Evolutionary conservation across 2,113 vertebrate species (phyloP), one percentile per base, ranked within the genome.

Genomic region (Eleginops maclovinus): DNA sequence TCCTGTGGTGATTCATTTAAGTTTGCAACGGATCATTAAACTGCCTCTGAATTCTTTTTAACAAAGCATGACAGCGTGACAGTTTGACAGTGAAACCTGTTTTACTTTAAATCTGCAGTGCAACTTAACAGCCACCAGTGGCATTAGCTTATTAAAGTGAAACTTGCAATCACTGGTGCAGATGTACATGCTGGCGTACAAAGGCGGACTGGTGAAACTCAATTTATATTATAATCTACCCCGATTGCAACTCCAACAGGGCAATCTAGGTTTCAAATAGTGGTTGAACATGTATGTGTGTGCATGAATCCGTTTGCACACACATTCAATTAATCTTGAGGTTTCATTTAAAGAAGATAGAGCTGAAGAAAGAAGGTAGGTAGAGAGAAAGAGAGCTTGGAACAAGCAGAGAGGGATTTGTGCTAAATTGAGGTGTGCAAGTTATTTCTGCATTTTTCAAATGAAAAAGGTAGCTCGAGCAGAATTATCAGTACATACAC

Each of bases 1-100:
- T 85, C 87, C 79, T 83, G 77, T 51, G 68, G 87, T 66, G 89
- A 89, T 89, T 89, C 79, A 88, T 87, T 91, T 84, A 88, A 85
- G 74, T 85, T 75, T 54, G 85, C 63, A 84, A 83, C 24, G 59
- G 87, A 68, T 89, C 86, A 91, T 91, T 91, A 88, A 91, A 88
- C 76, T 70, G 77, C 79, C 85, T 81, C 61, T 82, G 53, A 41
- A 19, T 55, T 77, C 51, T 54, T 82, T 85, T 87, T 72, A 89
- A 72, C 72, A 77, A 82, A 72, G 79, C 67, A 53, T 65, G 85
- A 77, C 80, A 65, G 63, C 58, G 50, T 74, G 84, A 86, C 81
- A 87, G 81, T 83, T 86, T 86, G 85, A 82, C 74, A 88, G 62
- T 74, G 77, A 87, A 78, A 79, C 61, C 49, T 74, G 72, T 65